phyloP scores from a whole-genome alignment of 2,888 invertebrate genomes.

The Cheilosia variabilis region DNA sequence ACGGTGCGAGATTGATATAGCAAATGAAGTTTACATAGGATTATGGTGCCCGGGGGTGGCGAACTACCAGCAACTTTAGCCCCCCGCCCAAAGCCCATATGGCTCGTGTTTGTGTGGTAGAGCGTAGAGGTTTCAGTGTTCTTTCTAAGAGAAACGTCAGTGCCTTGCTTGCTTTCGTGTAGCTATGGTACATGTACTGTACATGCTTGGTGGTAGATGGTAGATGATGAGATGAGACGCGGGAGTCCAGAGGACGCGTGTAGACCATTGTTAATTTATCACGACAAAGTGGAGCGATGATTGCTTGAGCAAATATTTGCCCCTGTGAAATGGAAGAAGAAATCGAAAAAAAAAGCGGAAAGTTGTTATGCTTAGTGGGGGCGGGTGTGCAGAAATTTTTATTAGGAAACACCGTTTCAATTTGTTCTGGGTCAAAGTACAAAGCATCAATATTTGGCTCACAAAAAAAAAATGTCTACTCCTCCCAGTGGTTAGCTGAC shows the following conservation, averaged over 20 bases:
- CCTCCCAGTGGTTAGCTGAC: too few relatives aligned
- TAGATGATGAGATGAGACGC: conserved; percentile 5
- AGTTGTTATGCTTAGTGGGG: neutral
- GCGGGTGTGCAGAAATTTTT: neutral
- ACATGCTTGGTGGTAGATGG: too few relatives aligned
- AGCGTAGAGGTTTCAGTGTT: conserved; percentile 11
- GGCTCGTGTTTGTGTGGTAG: conserved; percentile 13
- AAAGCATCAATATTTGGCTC: too few relatives aligned
- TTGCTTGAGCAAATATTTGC: conserved; percentile 68
- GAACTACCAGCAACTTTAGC: conserved; percentile 24
- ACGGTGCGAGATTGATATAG: conserved; percentile 70
- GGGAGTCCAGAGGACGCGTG: conserved; percentile 53
- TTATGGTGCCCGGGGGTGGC: conserved; percentile 49
- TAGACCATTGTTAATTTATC: conserved; percentile 68
- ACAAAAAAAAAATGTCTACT: too few relatives aligned
- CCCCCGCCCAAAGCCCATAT: conserved; percentile 6
- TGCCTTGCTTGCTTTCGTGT: conserved; percentile 15
- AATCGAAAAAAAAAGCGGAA: neutral
- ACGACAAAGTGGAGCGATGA: conserved; percentile 68
- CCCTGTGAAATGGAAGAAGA: conserved; percentile 29
- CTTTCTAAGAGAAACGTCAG: conserved; percentile 28
- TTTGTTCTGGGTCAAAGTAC: too few relatives aligned
- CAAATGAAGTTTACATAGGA: conserved; percentile 73
- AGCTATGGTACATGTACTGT: conserved; percentile 1
- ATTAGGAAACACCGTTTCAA: too few relatives aligned